Evolutionary conservation across 2,113 vertebrate genomes (phyloP).

Genomic region (Trogon melanurus): DNA sequence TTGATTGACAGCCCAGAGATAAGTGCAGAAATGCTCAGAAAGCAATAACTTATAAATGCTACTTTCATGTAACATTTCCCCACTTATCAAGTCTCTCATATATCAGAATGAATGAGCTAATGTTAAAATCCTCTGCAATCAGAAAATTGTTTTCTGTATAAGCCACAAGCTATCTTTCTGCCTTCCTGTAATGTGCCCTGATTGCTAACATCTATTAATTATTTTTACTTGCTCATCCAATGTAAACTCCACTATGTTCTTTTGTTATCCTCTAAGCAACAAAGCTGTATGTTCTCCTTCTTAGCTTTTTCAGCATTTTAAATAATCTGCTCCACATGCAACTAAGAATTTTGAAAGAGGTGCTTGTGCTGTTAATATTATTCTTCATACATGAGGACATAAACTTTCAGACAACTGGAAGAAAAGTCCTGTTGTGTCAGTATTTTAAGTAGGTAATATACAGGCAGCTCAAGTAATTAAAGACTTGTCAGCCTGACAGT

Average conservation of each 20-base stretch:
- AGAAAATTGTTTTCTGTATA: slow-evolving; percentile 16
- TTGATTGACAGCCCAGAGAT: slow-evolving; percentile 1
- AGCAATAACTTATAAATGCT: background rate
- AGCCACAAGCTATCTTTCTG: background rate
- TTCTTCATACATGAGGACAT: background rate
- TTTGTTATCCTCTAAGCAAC: background rate
- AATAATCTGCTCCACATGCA: background rate
- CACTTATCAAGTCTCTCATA: background rate
- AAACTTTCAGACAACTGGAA: background rate
- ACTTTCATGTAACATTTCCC: background rate
- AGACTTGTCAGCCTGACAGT: slow-evolving; percentile 14
- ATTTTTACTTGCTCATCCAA: background rate
- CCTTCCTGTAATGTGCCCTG: background rate
- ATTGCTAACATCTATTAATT: background rate
- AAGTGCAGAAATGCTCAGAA: background rate
- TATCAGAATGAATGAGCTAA: slow-evolving; percentile 5
- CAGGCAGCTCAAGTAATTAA: slow-evolving; percentile 24
- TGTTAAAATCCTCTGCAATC: slow-evolving; percentile 21
- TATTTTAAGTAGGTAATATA: background rate
- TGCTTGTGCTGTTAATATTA: background rate
- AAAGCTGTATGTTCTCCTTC: background rate
- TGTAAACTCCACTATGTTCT: background rate
- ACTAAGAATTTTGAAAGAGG: background rate
- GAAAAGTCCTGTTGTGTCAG: background rate
- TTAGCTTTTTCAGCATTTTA: background rate